Evolutionary conservation across 2,888 invertebrate genomes (phyloP).

Genomic region (Drosophila buzzatii): DNA sequence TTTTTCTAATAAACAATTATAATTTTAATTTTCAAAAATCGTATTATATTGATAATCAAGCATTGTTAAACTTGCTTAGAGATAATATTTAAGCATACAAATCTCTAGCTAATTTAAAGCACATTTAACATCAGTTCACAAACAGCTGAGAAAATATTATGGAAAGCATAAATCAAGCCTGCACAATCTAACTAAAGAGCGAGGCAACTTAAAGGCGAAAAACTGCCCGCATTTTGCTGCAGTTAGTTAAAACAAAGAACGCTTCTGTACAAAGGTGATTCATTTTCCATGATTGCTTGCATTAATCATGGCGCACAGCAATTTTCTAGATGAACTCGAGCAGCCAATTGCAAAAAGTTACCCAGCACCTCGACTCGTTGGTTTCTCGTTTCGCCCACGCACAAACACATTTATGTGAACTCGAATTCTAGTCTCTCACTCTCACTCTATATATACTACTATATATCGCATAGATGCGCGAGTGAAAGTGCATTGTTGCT

Average conservation of each 20-base stretch:
- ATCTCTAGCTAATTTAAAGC: background rate
- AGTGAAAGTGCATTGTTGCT: constrained; percentile 48
- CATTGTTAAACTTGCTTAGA: too few relatives aligned
- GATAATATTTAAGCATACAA: background rate
- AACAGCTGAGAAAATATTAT: background rate
- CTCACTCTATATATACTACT: background rate
- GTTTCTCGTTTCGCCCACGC: background rate
- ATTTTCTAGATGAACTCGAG: constrained; percentile 42
- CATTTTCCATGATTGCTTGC: constrained; percentile 36
- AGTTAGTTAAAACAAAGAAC: constrained; percentile 10
- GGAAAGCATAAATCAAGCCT: constrained; percentile 10
- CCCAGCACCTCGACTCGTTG: background rate
- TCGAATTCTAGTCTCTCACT: constrained; percentile 3
- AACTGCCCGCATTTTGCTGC: background rate
- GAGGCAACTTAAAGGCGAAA: background rate
- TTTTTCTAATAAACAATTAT: too few relatives aligned
- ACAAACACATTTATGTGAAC: too few relatives aligned
- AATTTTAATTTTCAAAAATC: too few relatives aligned
- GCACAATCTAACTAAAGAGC: background rate
- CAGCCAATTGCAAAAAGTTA: constrained; percentile 24
- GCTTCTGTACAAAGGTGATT: constrained; percentile 17
- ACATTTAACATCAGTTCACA: background rate
- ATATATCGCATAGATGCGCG: constrained; percentile 28
- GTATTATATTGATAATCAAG: too few relatives aligned
- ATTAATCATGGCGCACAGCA: constrained; percentile 43